Evolutionary conservation across 2,797 vertebrate species (phyloP).

Genomic region (Labeo calbasu): DNA sequence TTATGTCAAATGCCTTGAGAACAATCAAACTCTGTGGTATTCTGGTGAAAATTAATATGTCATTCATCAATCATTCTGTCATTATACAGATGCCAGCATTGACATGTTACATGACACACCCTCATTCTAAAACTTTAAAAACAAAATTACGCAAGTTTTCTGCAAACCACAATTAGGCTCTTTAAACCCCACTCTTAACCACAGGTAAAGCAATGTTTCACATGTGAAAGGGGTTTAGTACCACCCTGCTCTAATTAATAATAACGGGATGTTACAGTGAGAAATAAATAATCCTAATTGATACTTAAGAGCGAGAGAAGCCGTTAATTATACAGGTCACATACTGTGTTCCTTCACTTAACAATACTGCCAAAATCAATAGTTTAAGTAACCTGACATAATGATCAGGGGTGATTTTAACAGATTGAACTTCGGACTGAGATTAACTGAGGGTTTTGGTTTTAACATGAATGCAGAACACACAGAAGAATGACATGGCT

Average conservation of each 20-base stretch:
- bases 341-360: neutral
- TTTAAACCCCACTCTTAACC: neutral
- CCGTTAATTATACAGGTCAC: neutral
- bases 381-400: neutral
- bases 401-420: neutral
- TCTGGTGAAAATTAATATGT: neutral
- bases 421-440: neutral
- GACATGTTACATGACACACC: conserved; percentile 2
- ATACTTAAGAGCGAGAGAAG: neutral
- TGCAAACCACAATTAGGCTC: neutral
- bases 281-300: neutral
- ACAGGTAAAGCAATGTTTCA: neutral
- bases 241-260: neutral
- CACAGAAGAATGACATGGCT: neutral
- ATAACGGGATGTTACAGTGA: neutral
- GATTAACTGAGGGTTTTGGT: neutral
- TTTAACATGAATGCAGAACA: neutral
- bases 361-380: neutral
- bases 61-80: neutral
- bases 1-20: neutral
- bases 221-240: neutral
- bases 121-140: neutral
- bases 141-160: neutral
- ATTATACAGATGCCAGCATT: neutral
- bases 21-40: neutral